phyloP scores from a whole-genome alignment of 1,140 invertebrate genomes.

The Cydia splendana region DNA sequence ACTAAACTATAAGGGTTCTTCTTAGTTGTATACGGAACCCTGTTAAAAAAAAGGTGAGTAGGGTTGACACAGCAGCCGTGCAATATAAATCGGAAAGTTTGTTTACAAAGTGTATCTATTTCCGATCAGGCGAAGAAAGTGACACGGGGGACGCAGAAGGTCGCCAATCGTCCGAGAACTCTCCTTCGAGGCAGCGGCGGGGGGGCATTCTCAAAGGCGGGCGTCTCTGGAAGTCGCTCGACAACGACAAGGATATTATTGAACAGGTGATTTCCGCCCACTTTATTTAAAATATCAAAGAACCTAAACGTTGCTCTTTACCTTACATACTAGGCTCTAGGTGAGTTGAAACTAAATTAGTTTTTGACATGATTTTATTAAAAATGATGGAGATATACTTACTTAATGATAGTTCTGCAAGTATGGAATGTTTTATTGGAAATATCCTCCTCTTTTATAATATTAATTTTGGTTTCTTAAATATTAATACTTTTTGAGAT shows the following conservation, averaged over 20 bases:
- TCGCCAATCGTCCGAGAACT: slow-evolving; percentile 59
- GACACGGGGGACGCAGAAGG: slow-evolving; percentile 64
- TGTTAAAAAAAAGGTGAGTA: slow-evolving; percentile 21
- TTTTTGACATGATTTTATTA: not conserved
- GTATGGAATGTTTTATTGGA: no score
- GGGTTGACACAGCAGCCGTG: slow-evolving; percentile 14
- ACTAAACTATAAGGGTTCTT: no score
- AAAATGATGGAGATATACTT: no score
- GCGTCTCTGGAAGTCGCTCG: slow-evolving; percentile 70
- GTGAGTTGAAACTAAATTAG: not conserved
- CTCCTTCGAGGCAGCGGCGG: slow-evolving; percentile 61
- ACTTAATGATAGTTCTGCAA: no score
- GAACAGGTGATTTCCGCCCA: slow-evolving; percentile 56
- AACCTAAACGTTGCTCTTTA: not conserved
- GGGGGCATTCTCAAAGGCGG: slow-evolving; percentile 72
- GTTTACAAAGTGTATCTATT: slow-evolving; percentile 24
- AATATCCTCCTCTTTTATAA: no score
- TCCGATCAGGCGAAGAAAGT: slow-evolving; percentile 63
- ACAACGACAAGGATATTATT: slow-evolving; percentile 62
- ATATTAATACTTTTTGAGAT: no score
- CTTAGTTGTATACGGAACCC: no score
- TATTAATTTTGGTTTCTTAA: no score
- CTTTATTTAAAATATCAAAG: not conserved
- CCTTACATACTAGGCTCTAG: not conserved
- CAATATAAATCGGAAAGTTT: slow-evolving; percentile 21